These are phyloP conservation scores for Monarcha castaneiventris DNA, from an alignment of 2,113 vertebrate genomes.

Conservation along the genomic window DNA sequence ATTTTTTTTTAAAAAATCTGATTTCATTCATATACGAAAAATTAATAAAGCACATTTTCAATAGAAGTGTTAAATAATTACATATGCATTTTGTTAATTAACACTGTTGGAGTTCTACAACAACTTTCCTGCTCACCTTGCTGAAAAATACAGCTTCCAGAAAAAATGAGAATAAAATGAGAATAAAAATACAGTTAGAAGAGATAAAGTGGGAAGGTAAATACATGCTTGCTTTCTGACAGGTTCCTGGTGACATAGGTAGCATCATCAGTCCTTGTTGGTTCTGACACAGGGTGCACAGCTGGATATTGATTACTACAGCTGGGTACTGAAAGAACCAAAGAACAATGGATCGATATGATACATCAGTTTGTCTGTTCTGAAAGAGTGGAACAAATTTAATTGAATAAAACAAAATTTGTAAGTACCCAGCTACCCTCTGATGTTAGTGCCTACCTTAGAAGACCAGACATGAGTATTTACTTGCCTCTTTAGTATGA, in stretches of 20 bases:
- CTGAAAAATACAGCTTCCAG: background rate
- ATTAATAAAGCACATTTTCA: background rate
- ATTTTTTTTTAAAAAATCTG: background rate
- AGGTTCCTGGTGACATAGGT: background rate
- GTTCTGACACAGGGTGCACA: rapidly evolving
- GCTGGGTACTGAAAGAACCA: background rate
- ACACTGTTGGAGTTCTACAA: background rate
- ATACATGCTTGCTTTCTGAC: background rate
- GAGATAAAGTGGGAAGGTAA: background rate
- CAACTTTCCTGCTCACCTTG: background rate
- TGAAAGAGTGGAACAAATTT: background rate
- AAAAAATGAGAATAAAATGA: background rate
- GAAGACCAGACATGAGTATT: background rate
- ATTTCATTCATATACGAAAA: background rate
- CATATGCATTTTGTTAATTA: background rate
- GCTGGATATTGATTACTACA: background rate
- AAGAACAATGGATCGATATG: background rate
- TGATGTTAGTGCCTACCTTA: background rate
- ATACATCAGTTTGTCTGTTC: background rate
- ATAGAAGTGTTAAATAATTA: background rate
- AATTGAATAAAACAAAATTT: background rate
- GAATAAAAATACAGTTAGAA: background rate
- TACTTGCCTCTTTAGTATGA: background rate
- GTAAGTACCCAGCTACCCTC: background rate
- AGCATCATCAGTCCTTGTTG: background rate